Conservation (phyloP, 1,140 invertebrate genomes). For the Cydia pomonella region DNA sequence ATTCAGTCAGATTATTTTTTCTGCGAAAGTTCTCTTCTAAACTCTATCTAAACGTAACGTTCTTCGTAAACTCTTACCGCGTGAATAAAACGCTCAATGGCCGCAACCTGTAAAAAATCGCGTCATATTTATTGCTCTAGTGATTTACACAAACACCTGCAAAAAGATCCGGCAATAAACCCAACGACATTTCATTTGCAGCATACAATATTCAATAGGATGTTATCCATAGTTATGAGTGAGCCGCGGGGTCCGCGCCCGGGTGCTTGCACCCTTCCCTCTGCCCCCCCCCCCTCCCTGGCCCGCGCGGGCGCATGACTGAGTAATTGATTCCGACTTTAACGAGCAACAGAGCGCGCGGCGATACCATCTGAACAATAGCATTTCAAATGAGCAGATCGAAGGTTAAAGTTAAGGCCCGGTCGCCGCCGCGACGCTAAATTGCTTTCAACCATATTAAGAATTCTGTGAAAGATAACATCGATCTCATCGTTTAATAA, state of each 20-base stretch:
- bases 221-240: slow-evolving; percentile 22
- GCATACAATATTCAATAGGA: slow-evolving; percentile 18
- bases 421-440: slow-evolving; percentile 23
- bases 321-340: slow-evolving; percentile 32
- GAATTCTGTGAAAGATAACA: slow-evolving; percentile 25
- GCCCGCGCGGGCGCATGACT: slow-evolving; percentile 14
- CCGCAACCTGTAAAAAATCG: neutral
- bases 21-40: too few species aligned
- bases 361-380: slow-evolving; percentile 29
- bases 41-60: too few species aligned
- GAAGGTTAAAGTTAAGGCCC: slow-evolving; percentile 29
- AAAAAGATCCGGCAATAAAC: slow-evolving; percentile 8
- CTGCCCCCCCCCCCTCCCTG: neutral
- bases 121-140: neutral
- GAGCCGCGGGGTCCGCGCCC: slow-evolving; percentile 18
- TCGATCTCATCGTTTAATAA: slow-evolving; percentile 29
- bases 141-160: slow-evolving; percentile 11
- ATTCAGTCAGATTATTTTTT: too few species aligned
- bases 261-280: neutral
- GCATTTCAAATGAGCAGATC: slow-evolving; percentile 29
- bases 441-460: slow-evolving; percentile 33
- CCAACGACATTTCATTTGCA: slow-evolving; percentile 13
- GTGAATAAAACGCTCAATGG: neutral
- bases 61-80: neutral
- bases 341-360: slow-evolving; percentile 18